phyloP scores from a whole-genome alignment of 2,888 invertebrate genomes.

The Ormyrus pomaceus region DNA sequence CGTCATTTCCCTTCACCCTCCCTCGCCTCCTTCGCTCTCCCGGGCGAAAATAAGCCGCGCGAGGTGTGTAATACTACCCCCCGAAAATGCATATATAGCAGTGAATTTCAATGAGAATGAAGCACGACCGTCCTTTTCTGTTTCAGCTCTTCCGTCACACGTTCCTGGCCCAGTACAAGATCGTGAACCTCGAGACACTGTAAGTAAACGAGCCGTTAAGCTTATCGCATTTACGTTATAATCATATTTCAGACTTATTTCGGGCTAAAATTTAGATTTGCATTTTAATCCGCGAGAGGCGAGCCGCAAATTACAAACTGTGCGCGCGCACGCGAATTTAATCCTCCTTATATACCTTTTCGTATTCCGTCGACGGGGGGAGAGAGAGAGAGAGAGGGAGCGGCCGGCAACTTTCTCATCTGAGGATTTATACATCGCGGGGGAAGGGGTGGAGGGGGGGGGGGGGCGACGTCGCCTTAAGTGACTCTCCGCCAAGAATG shows the following conservation, averaged over 20 bases:
- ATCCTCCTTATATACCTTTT: constrained; percentile 57
- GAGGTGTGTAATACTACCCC: constrained; percentile 28
- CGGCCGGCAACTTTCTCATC: constrained; percentile 60
- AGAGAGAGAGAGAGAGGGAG: too few species aligned
- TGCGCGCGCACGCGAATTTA: constrained; percentile 64
- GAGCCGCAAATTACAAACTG: constrained; percentile 68
- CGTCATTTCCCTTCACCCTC: constrained; percentile 10
- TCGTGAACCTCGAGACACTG: constrained; percentile 80
- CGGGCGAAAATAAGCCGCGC: not conserved
- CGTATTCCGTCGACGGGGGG: constrained; percentile 2
- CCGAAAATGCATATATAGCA: constrained; percentile 27
- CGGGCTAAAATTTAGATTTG: constrained; percentile 68
- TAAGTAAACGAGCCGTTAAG: constrained; percentile 70
- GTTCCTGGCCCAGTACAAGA: constrained; percentile 85
- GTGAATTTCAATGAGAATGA: constrained; percentile 48
- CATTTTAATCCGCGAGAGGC: constrained; percentile 68
- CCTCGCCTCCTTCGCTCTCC: too few species aligned
- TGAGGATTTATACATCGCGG: constrained; percentile 66
- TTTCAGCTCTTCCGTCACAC: constrained; percentile 88
- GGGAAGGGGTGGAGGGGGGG: too few species aligned
- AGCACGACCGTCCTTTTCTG: constrained; percentile 61
- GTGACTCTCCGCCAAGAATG: constrained; percentile 59
- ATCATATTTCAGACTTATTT: constrained; percentile 70
- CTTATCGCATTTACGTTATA: constrained; percentile 67
- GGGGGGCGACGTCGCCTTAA: constrained; percentile 62